Percentiles rank a stretch among this genome's conserved stretches.
phyloP scores from a whole-genome alignment of 2,888 invertebrate species.

The Cerastis rubricosa region DNA sequence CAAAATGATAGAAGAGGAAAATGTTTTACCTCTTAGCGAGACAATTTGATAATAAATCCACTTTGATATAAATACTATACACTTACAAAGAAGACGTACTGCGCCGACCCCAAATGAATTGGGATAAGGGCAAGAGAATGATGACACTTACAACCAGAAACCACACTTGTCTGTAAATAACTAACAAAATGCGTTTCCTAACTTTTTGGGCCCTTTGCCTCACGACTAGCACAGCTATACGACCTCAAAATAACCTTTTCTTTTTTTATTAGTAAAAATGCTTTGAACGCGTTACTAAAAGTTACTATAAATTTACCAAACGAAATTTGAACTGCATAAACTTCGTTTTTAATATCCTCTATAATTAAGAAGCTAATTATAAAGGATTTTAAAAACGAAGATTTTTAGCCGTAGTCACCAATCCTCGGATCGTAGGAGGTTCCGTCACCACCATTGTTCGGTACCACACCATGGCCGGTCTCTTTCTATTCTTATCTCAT shows the following conservation, averaged over 20 bases:
- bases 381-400: no score
- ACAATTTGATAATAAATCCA: not conserved
- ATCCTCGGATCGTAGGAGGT: slow-evolving; percentile 18
- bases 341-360: not conserved
- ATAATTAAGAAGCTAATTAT: no score
- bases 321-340: not conserved
- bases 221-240: not conserved
- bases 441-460: slow-evolving; percentile 18
- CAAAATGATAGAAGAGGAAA: slow-evolving; percentile 7
- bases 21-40: not conserved
- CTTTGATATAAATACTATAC: slow-evolving; percentile 10
- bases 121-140: no score
- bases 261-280: not conserved
- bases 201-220: not conserved
- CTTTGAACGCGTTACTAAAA: not conserved
- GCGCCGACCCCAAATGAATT: no score
- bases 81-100: no score
- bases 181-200: slow-evolving; percentile 10
- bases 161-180: not conserved
- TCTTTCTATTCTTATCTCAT: not conserved
- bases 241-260: not conserved
- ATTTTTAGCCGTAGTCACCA: slow-evolving; percentile 4
- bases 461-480: slow-evolving; percentile 4
- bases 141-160: not conserved
- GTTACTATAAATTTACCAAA: not conserved